Percentiles rank a stretch among this genome's conserved stretches.
phyloP scores from a whole-genome alignment of 2,113 vertebrate species.

The Oryzias melastigma region DNA sequence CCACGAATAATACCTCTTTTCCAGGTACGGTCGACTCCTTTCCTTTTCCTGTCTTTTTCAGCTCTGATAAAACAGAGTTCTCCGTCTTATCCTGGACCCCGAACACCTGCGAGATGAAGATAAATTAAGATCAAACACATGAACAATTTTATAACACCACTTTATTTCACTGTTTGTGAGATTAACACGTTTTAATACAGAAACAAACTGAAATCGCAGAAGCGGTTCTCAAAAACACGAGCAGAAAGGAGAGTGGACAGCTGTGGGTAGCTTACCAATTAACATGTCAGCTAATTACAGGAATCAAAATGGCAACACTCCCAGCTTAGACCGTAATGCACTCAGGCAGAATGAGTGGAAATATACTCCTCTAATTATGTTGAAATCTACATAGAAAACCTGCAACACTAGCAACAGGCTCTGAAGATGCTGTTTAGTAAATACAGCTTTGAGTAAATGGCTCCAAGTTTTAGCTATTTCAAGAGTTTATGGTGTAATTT shows the following conservation, averaged over 20 bases:
- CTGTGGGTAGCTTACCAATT: slow-evolving; percentile 54
- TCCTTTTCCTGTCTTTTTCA: slow-evolving; percentile 69
- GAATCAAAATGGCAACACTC: slow-evolving; percentile 67
- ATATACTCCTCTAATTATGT: slow-evolving; percentile 40
- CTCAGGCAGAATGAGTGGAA: slow-evolving; percentile 29
- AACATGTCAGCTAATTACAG: slow-evolving; percentile 67
- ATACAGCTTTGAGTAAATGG: slow-evolving; percentile 5
- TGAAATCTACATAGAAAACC: slow-evolving; percentile 24
- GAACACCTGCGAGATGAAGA: slow-evolving; percentile 82
- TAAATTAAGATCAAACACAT: neutral
- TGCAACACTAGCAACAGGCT: neutral
- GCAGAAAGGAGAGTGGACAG: slow-evolving; percentile 14
- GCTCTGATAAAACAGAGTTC: slow-evolving; percentile 35
- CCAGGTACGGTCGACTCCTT: slow-evolving; percentile 73
- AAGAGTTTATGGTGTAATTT: neutral
- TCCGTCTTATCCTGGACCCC: slow-evolving; percentile 87
- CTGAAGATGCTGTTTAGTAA: slow-evolving; percentile 18
- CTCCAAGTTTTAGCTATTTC: neutral
- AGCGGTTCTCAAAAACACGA: slow-evolving; percentile 17
- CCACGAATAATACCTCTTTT: slow-evolving; percentile 77
- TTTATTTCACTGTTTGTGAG: too few relatives aligned
- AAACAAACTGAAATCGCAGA: slow-evolving; percentile 1
- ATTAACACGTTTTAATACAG: neutral
- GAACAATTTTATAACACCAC: neutral
- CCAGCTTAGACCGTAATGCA: slow-evolving; percentile 37